phyloP scores from a whole-genome alignment of 2,797 vertebrate species.

The Vespertilio murinus region DNA sequence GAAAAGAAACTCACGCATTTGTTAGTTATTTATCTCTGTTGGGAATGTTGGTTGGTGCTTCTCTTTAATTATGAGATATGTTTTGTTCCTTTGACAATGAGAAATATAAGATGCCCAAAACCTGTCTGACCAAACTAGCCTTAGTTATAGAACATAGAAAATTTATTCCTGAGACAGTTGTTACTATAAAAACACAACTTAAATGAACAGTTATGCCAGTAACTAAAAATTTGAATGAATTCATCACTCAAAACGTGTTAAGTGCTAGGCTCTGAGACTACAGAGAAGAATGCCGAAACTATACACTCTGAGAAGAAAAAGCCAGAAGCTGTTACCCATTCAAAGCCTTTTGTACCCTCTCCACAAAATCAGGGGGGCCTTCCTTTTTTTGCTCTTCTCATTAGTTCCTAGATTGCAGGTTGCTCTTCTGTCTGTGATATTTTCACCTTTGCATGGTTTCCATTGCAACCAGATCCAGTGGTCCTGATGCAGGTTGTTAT shows the following conservation, averaged over 20 bases:
- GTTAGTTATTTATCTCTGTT: conserved; percentile 14
- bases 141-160: conserved; percentile 20
- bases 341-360: neutral
- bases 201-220: conserved; percentile 20
- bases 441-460: neutral
- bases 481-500: neutral
- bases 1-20: conserved; percentile 12
- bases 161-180: conserved; percentile 28
- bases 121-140: neutral
- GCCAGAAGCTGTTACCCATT: neutral
- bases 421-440: neutral
- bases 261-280: neutral
- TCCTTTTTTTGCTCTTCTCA: neutral
- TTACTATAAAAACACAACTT: conserved; percentile 38
- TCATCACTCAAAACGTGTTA: conserved; percentile 1
- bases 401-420: neutral
- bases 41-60: neutral
- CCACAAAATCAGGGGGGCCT: neutral
- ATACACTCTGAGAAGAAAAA: neutral
- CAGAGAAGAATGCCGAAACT: neutral
- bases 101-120: conserved; percentile 14
- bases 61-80: conserved; percentile 45
- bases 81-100: conserved; percentile 23
- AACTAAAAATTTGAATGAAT: conserved; percentile 45
- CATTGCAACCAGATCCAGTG: neutral